Base-by-base conservation (phyloP, 1,140 invertebrate genomes). In the Drosophila tristis region DNA sequence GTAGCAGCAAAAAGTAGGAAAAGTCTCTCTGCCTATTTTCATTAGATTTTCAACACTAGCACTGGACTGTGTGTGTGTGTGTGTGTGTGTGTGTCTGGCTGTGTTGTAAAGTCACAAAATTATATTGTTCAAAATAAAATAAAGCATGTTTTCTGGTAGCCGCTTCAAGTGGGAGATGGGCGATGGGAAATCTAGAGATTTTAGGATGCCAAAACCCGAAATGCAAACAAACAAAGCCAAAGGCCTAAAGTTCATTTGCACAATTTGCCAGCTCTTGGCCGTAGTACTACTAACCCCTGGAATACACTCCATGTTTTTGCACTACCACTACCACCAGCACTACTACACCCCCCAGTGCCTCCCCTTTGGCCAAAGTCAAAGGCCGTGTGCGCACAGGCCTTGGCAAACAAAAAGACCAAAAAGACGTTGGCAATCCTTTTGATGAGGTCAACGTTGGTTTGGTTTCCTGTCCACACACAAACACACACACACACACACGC, bases 181-280 rank as follows among this genome's bases (percentile, higher is more conserved):
- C 35, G 9, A 15, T 56, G 44, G 23, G 58, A 53, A 58, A 45
- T 54, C 51, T 42, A 61, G 63, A 53, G 26, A 51, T 35, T 44
- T 48, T 15, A 35, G 54, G 43, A 49, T 78, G 29, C 62, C 58
- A 44, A 44, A 73, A 87, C 84, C 84, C 84, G 62, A 90, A 89
- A 89, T 89, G 62, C 85, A 89, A 89, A 89, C 84, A 89, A 89
- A 84, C 80, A 72, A 78, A 78, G 76, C 80, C 84, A 89, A 89
- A 89, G 85, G 84, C 84, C 84, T 89, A 89, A 89, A 89, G 84
- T 89, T 89, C 84, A 89, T 89, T 89, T 89, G 85, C 85, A 89
- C 84, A 89, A 80, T 90, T 89, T 89, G 64, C 50, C 42, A 23
- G 55, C 61, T 54, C 23, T 60, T 16, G 39, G 45, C 39, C 44